Evolutionary conservation across 2,113 vertebrate genomes (phyloP).

Genomic region (Callipepla squamata): DNA sequence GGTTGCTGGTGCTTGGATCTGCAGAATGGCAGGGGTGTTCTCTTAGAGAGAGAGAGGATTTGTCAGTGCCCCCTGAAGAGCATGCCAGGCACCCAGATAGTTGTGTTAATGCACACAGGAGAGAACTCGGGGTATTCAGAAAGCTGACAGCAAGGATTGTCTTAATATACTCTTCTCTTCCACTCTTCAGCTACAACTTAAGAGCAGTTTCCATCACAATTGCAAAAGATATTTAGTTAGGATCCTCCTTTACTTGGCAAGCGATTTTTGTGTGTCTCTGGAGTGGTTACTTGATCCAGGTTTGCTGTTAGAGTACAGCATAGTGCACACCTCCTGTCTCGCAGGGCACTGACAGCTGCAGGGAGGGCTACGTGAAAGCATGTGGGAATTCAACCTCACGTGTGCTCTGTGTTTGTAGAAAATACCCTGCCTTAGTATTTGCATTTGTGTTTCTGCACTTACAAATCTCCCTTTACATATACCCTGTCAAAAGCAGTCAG

Average conservation of each 20-base stretch:
- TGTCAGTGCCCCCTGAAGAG: background rate
- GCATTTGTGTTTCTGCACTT: background rate
- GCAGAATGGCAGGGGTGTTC: background rate
- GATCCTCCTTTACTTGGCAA: slow-evolving; percentile 42
- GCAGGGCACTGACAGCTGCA: background rate
- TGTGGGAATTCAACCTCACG: background rate
- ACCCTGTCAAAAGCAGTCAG: slow-evolving; percentile 40
- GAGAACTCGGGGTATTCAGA: background rate
- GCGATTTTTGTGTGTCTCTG: slow-evolving; percentile 34
- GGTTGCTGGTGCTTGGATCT: background rate
- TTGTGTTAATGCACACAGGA: background rate
- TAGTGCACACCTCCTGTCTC: background rate
- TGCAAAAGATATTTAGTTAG: slow-evolving; percentile 12
- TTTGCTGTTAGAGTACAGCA: slow-evolving; percentile 34
- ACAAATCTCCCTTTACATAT: background rate
- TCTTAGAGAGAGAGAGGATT: background rate
- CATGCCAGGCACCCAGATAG: background rate
- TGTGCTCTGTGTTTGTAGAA: background rate
- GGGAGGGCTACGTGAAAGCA: background rate
- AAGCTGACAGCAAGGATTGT: background rate
- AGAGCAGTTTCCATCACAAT: background rate
- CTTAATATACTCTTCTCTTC: background rate
- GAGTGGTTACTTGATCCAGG: slow-evolving; percentile 8
- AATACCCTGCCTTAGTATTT: background rate
- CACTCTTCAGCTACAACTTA: background rate